Evolutionary conservation across 92 coral and sea anemone genomes (phyloP), one percentile per base, ranked within the genome.

Genomic region (Porites cylindrica): DNA sequence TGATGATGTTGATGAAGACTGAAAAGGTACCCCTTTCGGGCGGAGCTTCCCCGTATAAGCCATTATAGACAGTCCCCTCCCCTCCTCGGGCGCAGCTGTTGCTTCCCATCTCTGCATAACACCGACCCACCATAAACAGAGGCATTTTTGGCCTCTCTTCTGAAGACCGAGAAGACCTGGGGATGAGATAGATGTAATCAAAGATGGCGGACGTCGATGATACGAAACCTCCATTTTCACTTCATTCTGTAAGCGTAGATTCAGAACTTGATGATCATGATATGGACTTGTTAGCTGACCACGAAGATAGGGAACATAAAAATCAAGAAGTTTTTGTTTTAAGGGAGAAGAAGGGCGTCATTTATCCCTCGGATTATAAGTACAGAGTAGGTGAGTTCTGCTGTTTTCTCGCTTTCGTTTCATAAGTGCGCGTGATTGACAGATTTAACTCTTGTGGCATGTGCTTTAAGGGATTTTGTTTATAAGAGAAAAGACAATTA

Each of bases 291-390:
- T 43, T 74, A 52, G 47, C 26, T 62, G 72, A 65, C 6, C 80
- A 65, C 17, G 81, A 62, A 50, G 81, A 83, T 29, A 26, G 47
- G 14, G 61, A 11, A 26, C 71, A 52, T 8, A 24, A 13, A 7
- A 68, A 74, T 47, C 47, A 83, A 50, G 72, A 52, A 74, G 87
- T 85, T 6, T 85, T 85, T 16, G 89, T 85, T 67, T 70, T 85
- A 29, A 66, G 89, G 67, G 82, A 85, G 60, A 85, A 82, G 54
- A 92, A 78, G 52, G 91, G 81, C 20, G 88, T 85, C 10, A 95
- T 97, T 65, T 83, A 91, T 56, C 93, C 98, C 47, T 87, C 81
- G 10, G 99, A 97, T 65, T 97, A 97, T 87, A 97, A 97, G 63
- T 97, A 97, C 76, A 93, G 87, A 92, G 93, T 95, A 1, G 98